phyloP scores from a whole-genome alignment of 2,888 invertebrate species.

The Bellardia bayeri region DNA sequence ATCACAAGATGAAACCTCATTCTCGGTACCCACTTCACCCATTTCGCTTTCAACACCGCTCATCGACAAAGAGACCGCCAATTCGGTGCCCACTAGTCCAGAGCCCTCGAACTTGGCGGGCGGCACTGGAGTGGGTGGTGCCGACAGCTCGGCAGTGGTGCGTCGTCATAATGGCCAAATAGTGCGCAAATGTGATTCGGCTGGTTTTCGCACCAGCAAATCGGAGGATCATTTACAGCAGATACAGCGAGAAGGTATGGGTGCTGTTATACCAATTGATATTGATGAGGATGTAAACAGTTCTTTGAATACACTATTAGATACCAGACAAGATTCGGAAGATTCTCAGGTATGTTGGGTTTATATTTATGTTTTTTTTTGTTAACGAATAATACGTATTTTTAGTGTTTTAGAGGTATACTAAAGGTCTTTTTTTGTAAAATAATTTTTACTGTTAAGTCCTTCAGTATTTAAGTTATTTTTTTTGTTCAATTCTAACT shows the following conservation, averaged over 20 bases:
- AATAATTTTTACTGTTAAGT: neutral
- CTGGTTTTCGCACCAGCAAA: constrained; percentile 93
- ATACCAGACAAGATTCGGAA: constrained; percentile 88
- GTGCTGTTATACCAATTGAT: constrained; percentile 93
- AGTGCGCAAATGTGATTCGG: constrained; percentile 85
- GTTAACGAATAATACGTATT: neutral
- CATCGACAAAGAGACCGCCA: constrained; percentile 84
- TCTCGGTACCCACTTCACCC: constrained; percentile 85
- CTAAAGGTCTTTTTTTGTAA: neutral
- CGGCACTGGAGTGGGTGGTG: constrained; percentile 60
- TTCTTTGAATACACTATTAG: constrained; percentile 94
- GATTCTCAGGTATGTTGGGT: constrained; percentile 83
- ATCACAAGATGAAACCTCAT: constrained; percentile 83
- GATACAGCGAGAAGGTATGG: constrained; percentile 86
- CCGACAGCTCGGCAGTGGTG: constrained; percentile 78
- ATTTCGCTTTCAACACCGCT: constrained; percentile 85
- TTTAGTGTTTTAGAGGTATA: neutral
- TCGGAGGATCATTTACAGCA: constrained; percentile 96
- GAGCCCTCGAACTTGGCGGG: constrained; percentile 83
- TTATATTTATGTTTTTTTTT: neutral
- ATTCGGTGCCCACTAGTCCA: constrained; percentile 90
- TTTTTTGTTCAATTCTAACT: constrained; percentile 5
- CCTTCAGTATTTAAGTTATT: neutral
- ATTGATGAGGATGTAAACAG: constrained; percentile 97
- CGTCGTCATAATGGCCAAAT: constrained; percentile 85